Conservation (phyloP, 2,888 invertebrate species). For the Amphipoea lucens region DNA sequence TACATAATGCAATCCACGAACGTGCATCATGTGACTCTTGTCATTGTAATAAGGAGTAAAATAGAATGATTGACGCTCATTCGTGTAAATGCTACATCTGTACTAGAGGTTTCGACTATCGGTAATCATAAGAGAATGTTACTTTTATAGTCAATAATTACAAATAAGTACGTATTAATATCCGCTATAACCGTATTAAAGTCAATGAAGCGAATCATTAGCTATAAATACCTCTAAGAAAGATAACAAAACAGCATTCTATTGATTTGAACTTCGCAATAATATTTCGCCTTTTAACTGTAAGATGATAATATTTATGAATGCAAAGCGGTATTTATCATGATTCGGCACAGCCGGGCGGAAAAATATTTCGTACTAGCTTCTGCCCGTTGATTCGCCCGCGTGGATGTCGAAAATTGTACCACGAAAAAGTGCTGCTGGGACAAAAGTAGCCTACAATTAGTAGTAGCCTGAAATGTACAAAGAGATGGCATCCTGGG, state of each 20-base stretch:
- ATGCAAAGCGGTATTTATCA: not conserved
- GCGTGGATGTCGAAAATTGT: no score
- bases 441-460: no score
- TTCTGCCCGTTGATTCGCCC: no score
- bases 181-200: not conserved
- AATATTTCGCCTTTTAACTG: not conserved
- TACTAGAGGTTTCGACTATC: not conserved
- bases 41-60: not conserved
- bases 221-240: not conserved
- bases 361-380: no score
- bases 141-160: not conserved
- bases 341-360: no score
- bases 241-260: not conserved
- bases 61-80: not conserved
- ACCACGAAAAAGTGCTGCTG: no score
- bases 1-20: not conserved
- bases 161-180: not conserved
- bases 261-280: not conserved
- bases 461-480: no score
- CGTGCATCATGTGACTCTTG: not conserved
- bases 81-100: not conserved
- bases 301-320: not conserved
- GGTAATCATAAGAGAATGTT: not conserved
- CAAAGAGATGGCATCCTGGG: no score
- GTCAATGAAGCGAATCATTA: constrained; percentile 12